Conservation (phyloP, 1,140 invertebrate genomes). For the Formica selysi region DNA sequence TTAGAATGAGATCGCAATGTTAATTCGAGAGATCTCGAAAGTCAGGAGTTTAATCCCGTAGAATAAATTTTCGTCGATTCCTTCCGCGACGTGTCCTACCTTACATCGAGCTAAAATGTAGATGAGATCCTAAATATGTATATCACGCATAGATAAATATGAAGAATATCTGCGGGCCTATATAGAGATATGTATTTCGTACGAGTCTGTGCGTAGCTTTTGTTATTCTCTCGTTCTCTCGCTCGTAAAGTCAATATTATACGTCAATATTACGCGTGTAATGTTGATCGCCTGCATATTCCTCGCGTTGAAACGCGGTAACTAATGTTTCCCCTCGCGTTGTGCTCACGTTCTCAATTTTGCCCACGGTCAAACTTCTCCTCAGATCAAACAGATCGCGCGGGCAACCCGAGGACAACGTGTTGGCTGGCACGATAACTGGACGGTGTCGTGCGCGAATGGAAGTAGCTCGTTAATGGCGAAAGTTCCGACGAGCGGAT, state of each 20-base stretch:
- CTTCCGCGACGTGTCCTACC: background rate
- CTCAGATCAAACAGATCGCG: slow-evolving; percentile 46
- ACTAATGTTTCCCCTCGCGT: slow-evolving; percentile 49
- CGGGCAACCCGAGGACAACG: slow-evolving; percentile 33
- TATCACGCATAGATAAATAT: slow-evolving; percentile 45
- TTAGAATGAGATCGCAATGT: background rate
- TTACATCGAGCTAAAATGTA: slow-evolving; percentile 17
- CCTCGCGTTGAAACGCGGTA: slow-evolving; percentile 23
- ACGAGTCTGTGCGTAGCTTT: slow-evolving; percentile 33
- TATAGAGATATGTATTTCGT: slow-evolving; percentile 48
- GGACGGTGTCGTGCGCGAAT: slow-evolving; percentile 47
- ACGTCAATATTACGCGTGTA: slow-evolving; percentile 5
- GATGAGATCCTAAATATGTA: slow-evolving; percentile 14
- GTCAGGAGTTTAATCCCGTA: background rate
- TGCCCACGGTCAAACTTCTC: slow-evolving; percentile 30
- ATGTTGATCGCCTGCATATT: slow-evolving; percentile 38
- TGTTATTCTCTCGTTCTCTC: slow-evolving; percentile 47
- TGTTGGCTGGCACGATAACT: slow-evolving; percentile 45
- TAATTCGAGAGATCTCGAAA: background rate
- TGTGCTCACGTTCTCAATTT: slow-evolving; percentile 52
- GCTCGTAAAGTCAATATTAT: slow-evolving; percentile 49
- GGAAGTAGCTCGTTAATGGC: slow-evolving; percentile 62
- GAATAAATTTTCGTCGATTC: slow-evolving; percentile 10
- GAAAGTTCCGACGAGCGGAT: slow-evolving; percentile 53
- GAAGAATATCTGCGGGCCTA: slow-evolving; percentile 30